Conservation (phyloP, 2,113 vertebrate genomes). For the Notiomystis cincta region DNA sequence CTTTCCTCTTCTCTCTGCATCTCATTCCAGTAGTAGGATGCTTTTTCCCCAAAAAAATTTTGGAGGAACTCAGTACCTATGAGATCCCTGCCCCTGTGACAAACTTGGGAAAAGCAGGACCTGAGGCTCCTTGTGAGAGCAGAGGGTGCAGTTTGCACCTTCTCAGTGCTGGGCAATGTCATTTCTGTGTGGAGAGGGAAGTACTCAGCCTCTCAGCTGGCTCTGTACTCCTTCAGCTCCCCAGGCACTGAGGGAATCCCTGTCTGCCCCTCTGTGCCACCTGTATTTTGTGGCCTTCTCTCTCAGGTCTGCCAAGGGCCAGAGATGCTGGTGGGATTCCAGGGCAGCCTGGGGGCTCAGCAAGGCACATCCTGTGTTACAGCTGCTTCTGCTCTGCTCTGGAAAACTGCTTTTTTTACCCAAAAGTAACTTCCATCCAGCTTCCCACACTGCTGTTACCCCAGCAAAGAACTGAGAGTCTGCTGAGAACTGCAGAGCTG, state of each 20-base stretch:
- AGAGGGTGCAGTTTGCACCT: background rate
- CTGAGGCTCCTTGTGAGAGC: background rate
- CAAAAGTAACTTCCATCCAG: background rate
- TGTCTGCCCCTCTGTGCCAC: background rate
- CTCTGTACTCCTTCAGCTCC: background rate
- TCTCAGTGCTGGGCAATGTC: background rate
- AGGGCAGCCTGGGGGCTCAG: background rate
- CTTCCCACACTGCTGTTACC: background rate
- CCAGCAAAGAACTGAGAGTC: background rate
- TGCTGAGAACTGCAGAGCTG: background rate
- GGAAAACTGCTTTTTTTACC: background rate
- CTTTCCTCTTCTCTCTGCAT: background rate
- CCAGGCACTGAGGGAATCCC: background rate
- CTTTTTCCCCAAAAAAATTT: background rate
- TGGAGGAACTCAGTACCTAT: background rate
- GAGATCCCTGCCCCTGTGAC: background rate
- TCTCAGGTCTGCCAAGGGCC: background rate
- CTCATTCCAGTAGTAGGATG: background rate
- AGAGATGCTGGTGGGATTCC: background rate
- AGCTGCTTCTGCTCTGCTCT: background rate
- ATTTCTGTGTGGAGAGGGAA: background rate
- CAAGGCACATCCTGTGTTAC: rapidly evolving
- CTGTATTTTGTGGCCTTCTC: background rate
- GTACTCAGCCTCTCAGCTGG: background rate
- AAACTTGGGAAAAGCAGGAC: background rate